Base-by-base conservation (phyloP, 2,113 vertebrate genomes). In the Malurus cyaneus region DNA sequence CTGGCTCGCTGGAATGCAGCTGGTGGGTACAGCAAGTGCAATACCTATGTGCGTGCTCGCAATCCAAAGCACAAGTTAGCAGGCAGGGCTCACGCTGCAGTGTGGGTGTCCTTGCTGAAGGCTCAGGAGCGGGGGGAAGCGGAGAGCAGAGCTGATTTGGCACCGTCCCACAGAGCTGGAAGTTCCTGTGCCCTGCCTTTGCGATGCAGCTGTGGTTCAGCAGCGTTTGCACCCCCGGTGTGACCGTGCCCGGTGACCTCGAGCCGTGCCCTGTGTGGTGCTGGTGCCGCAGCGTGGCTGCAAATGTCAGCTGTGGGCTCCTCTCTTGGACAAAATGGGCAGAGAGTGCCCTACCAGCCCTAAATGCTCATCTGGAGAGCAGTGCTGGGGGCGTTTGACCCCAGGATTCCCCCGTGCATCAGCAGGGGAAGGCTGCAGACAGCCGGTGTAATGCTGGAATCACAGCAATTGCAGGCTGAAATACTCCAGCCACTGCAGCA, bases 81-180 rank as follows among this genome's bases (percentile, higher is more conserved):
- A 29, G 52, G 50, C 20, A 26, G 52, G 24, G 60, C 8, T 89
- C 25, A 26, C 80, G 34, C 67, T 77, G 59, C 16, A 5, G 34
- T 5, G 47, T 52, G 56, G 84, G 26, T 57, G 64, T 80, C 60
- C 69, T 78, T 6, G 2, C 26, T 39, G 65, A 31, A 67, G 52
- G 56, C 61, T 50, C 24, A 4, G 69, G 32, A 14, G 14, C 1
- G 31, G 60, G 54, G 44, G 72, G 29, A 17, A 20, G 66, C 0
- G 14, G 61, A 57, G n/a, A 26, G 15, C 52, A 50, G 29, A 47
- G 18, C 56, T 18, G 47, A 0, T 52, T 32, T 2, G 10, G 62
- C 72, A 10, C 29, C 0, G 0, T 44, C 89, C 79, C 34, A 1
- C 15, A 13, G 46, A 42, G 0, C 23, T 50, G n/a, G 10, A 18